These are phyloP conservation scores for Salvator merianae DNA, from an alignment of 2,113 vertebrate genomes.

Conservation along the genomic window DNA sequence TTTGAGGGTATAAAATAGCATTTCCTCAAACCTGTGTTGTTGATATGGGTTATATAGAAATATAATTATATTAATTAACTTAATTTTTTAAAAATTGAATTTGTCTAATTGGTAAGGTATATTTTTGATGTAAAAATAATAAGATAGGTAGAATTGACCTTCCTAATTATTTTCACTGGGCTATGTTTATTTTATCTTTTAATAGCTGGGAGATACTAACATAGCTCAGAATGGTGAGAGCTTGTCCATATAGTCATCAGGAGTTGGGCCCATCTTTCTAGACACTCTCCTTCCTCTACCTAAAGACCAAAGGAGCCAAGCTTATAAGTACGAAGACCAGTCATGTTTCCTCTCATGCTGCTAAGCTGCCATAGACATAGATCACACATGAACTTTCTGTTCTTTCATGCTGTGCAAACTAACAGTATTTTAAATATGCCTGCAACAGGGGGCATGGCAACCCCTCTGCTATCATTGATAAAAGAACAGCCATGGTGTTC, in stretches of 20 bases:
- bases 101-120: neutral
- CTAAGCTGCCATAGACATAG: neutral
- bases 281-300: neutral
- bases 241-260: too few species aligned
- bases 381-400: neutral
- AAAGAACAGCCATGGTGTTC: neutral
- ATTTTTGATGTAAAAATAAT: neutral
- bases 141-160: neutral
- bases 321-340: neutral
- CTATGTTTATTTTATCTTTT: too few species aligned
- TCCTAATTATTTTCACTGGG: neutral
- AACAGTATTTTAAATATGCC: neutral
- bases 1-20: neutral
- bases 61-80: neutral
- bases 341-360: neutral
- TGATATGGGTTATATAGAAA: neutral
- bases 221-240: too few species aligned
- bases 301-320: neutral
- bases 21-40: too few species aligned
- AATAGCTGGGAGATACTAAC: too few species aligned
- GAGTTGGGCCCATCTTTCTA: neutral
- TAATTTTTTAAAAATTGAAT: neutral
- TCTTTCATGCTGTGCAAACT: neutral
- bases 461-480: neutral
- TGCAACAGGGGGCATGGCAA: neutral